Evolutionary conservation across 2,888 invertebrate genomes (phyloP), one percentile per base, ranked within the genome.

Genomic region (Eristalinus aeneus): DNA sequence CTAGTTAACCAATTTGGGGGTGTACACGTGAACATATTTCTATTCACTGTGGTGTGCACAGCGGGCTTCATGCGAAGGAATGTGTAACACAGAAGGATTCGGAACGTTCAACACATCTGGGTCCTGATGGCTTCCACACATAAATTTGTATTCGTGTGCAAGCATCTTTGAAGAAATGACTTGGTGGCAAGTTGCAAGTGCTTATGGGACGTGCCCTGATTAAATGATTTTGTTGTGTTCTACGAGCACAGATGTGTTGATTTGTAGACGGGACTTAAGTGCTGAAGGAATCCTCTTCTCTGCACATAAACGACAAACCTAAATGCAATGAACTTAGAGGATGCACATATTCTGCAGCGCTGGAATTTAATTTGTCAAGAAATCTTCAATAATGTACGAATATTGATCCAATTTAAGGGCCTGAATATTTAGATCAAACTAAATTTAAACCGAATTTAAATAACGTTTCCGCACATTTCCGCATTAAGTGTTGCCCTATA

Each of bases 1-100:
- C 61, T 53, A 73, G 73, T 79, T 67, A 79, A 79, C 72, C 79
- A 79, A 73, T 73, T 79, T 58, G 36, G 32, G 53, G 53, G 79
- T 27, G 72, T 16, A 36, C 27, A 73, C 73, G 65, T 65, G 67
- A 65, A 67, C 65, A 79, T 72, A 72, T 79, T 72, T 73, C 60
- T 36, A 56, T 79, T 69, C 71, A 36, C 56, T 63, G 54, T 39
- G 16, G 36, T 27, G 22, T 73, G 31, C 69, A 54, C 22, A 46
- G 46, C n/a, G 46, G 8, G 23, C 65, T 65, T 32, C 11, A 16
- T 11, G 39, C 22, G n/a, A 58, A 46, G n/a, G 64, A 22, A 36
- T 58, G 22, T 64, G 56, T 6, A 1, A n/a, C 23, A 20, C 23
- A 12, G 60, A 39, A 22, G 0, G 56, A 27, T 27, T 20, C 27